Conservation (phyloP, 2,888 invertebrate species). For the Mantis religiosa region DNA sequence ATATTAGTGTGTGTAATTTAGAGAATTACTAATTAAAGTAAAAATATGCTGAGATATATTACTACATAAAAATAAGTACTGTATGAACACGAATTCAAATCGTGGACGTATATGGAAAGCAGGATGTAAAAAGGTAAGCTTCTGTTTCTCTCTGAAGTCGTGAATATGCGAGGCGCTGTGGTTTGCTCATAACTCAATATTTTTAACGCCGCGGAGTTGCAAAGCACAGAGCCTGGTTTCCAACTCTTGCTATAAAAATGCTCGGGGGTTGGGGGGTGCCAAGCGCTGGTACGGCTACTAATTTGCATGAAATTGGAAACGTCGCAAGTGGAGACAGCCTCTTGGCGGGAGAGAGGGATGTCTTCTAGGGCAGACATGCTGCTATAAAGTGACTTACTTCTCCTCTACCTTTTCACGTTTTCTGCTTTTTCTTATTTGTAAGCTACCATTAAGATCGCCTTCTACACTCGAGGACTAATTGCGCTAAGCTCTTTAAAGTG, state of each 20-base stretch:
- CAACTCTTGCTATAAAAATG: neutral
- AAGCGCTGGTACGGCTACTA: neutral
- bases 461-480: too few relatives aligned
- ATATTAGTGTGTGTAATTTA: too few relatives aligned
- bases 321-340: neutral
- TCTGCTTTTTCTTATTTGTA: neutral
- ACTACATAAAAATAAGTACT: too few relatives aligned
- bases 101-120: too few relatives aligned
- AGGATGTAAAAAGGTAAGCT: neutral
- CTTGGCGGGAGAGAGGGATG: neutral
- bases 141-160: neutral
- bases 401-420: neutral
- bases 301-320: slow-evolving; percentile 10
- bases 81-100: neutral
- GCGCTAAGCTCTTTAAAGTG: too few relatives aligned
- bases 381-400: neutral
- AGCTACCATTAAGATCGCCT: neutral
- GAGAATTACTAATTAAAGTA: too few relatives aligned
- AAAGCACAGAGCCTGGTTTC: neutral
- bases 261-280: neutral
- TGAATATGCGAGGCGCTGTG: neutral
- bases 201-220: neutral
- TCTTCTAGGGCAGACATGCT: neutral
- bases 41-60: too few relatives aligned
- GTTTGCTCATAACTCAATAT: neutral